These are phyloP conservation scores for Dreissena polymorpha DNA, from an alignment of 1,140 invertebrate species.

Conservation along the genomic window DNA sequence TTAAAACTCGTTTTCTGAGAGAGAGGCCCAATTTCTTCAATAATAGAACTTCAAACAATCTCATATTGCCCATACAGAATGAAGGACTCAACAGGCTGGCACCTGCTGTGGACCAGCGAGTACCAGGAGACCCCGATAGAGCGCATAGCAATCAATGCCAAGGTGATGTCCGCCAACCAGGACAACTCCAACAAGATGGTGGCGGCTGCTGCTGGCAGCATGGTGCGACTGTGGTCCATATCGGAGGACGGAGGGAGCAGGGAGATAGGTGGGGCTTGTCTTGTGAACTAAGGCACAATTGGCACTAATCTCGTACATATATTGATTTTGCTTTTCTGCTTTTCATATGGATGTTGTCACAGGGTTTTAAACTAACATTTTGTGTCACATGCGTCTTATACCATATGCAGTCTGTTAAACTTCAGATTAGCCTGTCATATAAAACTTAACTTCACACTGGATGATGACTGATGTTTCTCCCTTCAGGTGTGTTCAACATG, in stretches of 20 bases:
- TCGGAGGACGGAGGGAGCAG: slow-evolving; percentile 88
- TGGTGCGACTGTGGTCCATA: slow-evolving; percentile 94
- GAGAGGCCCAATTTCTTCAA: too few species aligned
- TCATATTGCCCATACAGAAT: slow-evolving; percentile 83
- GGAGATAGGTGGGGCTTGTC: slow-evolving; percentile 85
- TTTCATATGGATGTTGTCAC: background rate
- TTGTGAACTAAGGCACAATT: too few species aligned
- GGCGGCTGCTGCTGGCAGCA: slow-evolving; percentile 90
- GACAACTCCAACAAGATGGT: slow-evolving; percentile 89
- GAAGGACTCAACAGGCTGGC: slow-evolving; percentile 98
- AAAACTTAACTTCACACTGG: too few species aligned
- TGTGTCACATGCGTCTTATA: too few species aligned
- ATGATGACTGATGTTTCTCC: too few species aligned
- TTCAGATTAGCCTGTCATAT: too few species aligned
- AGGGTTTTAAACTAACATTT: slow-evolving; percentile 1
- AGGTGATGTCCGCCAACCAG: slow-evolving; percentile 84
- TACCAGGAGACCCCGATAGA: slow-evolving; percentile 94
- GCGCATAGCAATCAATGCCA: slow-evolving; percentile 96
- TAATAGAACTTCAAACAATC: too few species aligned
- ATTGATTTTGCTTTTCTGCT: too few species aligned
- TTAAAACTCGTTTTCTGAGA: too few species aligned
- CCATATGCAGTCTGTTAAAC: too few species aligned
- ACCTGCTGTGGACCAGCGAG: slow-evolving; percentile 95
- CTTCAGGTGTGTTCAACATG: slow-evolving; percentile 90
- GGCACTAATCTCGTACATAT: too few species aligned